phyloP scores from a whole-genome alignment of 2,113 vertebrate species.

The Mirza zaza region DNA sequence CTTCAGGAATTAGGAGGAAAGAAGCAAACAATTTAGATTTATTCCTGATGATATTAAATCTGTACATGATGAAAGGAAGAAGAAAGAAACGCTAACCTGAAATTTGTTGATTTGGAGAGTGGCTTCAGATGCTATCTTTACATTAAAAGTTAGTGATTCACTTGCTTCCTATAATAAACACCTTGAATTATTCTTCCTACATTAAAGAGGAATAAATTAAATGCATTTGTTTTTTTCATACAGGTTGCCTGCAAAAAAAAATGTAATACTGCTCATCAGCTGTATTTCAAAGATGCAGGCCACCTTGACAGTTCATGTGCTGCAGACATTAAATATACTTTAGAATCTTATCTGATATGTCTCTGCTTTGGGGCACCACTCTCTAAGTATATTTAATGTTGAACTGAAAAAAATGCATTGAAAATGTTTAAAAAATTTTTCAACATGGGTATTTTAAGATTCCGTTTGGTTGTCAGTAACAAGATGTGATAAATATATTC shows the following conservation, averaged over 20 bases:
- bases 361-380: neutral
- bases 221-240: conserved; percentile 41
- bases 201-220: conserved; percentile 69
- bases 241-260: conserved; percentile 40
- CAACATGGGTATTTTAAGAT: neutral
- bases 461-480: conserved; percentile 60
- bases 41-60: conserved; percentile 87
- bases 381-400: conserved; percentile 7
- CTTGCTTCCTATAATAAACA: conserved; percentile 27
- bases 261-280: conserved; percentile 32
- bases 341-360: conserved; percentile 59
- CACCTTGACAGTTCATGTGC: neutral
- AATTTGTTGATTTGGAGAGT: conserved; percentile 76
- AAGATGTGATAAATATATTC: conserved; percentile 64
- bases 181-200: conserved; percentile 8
- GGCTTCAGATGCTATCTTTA: conserved; percentile 51
- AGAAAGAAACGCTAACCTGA: conserved; percentile 75
- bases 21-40: conserved; percentile 89
- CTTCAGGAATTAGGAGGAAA: conserved; percentile 88
- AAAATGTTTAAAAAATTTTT: conserved; percentile 15
- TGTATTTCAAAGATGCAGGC: conserved; percentile 41
- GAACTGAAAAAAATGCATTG: conserved; percentile 29
- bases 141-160: conserved; percentile 54
- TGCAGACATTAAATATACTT: neutral
- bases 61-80: conserved; percentile 83